Conservation (phyloP, 2,888 invertebrate species). For the Aethes cnicana region DNA sequence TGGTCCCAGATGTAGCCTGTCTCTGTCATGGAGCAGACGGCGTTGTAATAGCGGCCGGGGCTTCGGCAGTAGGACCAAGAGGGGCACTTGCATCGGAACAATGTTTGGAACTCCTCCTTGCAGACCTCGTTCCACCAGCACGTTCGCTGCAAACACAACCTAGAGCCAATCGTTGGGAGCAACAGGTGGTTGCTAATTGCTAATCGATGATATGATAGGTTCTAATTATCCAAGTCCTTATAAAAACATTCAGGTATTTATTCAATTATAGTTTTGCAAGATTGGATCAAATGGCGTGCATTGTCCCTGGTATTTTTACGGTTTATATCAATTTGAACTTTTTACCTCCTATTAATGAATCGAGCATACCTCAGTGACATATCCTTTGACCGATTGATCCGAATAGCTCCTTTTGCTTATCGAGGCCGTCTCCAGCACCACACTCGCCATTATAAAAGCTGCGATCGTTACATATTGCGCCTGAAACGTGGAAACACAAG, state of each 20-base stretch:
- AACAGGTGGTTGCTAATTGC: neutral
- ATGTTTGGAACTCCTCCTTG: constrained; percentile 94
- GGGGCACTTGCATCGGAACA: constrained; percentile 94
- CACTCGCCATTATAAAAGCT: constrained; percentile 61
- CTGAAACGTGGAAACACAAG: constrained; percentile 55
- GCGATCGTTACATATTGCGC: constrained; percentile 64
- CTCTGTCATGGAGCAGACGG: constrained; percentile 93
- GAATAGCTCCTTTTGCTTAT: constrained; percentile 87
- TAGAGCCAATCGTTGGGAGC: neutral
- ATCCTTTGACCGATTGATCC: constrained; percentile 90
- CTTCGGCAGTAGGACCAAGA: constrained; percentile 94
- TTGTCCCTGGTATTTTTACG: neutral
- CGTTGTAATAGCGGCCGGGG: constrained; percentile 94
- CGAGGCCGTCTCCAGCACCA: constrained; percentile 58
- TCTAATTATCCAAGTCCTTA: no score
- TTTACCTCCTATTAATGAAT: neutral
- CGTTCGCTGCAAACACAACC: constrained; percentile 85
- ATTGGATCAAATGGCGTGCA: neutral
- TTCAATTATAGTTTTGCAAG: no score
- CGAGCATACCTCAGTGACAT: constrained; percentile 91
- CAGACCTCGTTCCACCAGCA: constrained; percentile 98
- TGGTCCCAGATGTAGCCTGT: constrained; percentile 96
- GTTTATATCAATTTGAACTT: neutral
- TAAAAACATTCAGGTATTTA: neutral
- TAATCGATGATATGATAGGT: no score